A percentile compares a stretch with the other conserved stretches of the same genome.
These are phyloP conservation scores for Megatriorchis doriae DNA, from an alignment of 2,113 vertebrate species.

Conservation along the genomic window DNA sequence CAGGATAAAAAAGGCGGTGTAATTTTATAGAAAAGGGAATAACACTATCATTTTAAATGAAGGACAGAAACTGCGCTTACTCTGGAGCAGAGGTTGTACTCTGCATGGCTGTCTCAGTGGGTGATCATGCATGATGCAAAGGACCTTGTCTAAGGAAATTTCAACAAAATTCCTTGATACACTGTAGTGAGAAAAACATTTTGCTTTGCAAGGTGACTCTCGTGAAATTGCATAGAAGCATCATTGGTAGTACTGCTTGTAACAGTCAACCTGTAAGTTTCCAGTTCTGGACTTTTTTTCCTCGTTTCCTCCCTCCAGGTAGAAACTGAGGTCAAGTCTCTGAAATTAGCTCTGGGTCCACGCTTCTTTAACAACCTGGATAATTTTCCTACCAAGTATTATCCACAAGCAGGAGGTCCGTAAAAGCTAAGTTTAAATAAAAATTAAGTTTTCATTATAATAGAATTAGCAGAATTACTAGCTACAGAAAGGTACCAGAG, in stretches of 20 bases:
- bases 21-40: background rate
- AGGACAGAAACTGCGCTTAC: background rate
- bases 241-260: background rate
- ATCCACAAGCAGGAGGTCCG: background rate
- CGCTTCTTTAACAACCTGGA: background rate
- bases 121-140: background rate
- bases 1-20: background rate
- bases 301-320: background rate
- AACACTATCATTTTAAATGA: background rate
- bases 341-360: background rate
- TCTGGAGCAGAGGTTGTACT: background rate
- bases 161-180: background rate
- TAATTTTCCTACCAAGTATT: background rate
- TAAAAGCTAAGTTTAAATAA: background rate
- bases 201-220: background rate
- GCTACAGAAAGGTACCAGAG: background rate
- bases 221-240: background rate
- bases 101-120: background rate
- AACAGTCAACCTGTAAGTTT: background rate
- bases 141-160: background rate
- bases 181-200: background rate
- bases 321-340: background rate
- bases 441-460: conserved; percentile 1
- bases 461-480: background rate
- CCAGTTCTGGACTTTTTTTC: background rate